Percentiles rank a stretch among this genome's conserved stretches.
Conservation (phyloP, 23 tunicate species). For the Styela clava region DNA sequence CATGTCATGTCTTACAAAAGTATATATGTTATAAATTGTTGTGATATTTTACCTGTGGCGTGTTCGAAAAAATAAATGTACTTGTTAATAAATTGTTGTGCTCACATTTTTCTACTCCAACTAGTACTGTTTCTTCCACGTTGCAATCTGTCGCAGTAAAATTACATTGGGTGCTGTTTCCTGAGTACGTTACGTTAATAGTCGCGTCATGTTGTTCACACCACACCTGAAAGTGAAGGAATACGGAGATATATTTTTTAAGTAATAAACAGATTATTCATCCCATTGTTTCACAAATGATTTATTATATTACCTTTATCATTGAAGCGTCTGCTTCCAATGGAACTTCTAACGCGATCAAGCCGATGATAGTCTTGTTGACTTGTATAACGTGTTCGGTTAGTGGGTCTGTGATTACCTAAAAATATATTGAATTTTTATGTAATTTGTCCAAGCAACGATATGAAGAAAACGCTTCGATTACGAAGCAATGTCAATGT, state of each 20-base stretch:
- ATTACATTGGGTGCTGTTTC: not conserved
- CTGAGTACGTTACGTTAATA: not conserved
- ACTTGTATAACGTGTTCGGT: slow-evolving; percentile 70
- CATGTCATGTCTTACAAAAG: too few relatives aligned
- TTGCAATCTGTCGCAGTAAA: not conserved
- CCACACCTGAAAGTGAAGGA: not conserved
- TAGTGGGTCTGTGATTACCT: slow-evolving; percentile 83
- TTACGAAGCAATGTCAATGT: too few relatives aligned
- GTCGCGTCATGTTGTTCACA: not conserved
- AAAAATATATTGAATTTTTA: not conserved
- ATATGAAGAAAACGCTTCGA: not conserved
- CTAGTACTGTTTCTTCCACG: slow-evolving; percentile 6
- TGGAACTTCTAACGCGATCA: slow-evolving; percentile 35
- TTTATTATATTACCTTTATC: slow-evolving; percentile 47
- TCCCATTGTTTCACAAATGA: too few relatives aligned
- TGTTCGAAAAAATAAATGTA: too few relatives aligned
- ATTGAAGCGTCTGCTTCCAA: slow-evolving; percentile 26
- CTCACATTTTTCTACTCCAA: slow-evolving; percentile 26
- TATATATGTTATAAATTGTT: too few relatives aligned
- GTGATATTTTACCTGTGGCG: too few relatives aligned
- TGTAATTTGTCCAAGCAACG: too few relatives aligned
- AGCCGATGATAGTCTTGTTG: slow-evolving; percentile 51
- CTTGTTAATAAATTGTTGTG: too few relatives aligned
- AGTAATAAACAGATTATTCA: too few relatives aligned
- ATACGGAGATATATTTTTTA: too few relatives aligned